phyloP scores from a whole-genome alignment of 2,113 vertebrate genomes.

The Theristicus caerulescens region DNA sequence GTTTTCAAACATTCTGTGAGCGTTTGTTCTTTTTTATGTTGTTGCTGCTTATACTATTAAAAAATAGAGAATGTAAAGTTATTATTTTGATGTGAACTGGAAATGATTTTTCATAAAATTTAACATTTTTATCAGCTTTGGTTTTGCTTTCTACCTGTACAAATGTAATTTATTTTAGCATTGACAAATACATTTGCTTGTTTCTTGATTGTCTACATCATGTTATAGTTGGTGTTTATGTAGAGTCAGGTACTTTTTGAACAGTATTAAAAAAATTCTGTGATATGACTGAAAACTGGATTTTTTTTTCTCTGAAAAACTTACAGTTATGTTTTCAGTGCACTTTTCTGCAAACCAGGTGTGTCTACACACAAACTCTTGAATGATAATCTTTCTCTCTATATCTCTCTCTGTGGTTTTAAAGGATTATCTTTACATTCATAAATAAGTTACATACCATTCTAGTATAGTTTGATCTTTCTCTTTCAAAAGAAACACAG shows the following conservation, averaged over 20 bases:
- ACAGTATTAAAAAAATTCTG: slow-evolving; percentile 89
- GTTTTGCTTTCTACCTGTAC: slow-evolving; percentile 88
- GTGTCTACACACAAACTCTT: not conserved
- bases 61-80: slow-evolving; percentile 90
- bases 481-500: not conserved
- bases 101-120: slow-evolving; percentile 87
- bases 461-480: not conserved
- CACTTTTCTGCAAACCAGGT: not conserved
- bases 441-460: not conserved
- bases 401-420: not conserved
- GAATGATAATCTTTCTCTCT: not conserved
- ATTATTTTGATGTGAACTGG: slow-evolving; percentile 86
- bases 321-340: not conserved
- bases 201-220: slow-evolving; percentile 84
- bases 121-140: slow-evolving; percentile 86
- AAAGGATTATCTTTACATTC: not conserved
- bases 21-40: slow-evolving; percentile 78
- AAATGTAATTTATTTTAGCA: slow-evolving; percentile 84
- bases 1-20: slow-evolving; percentile 79
- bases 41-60: slow-evolving; percentile 84
- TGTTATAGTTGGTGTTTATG: slow-evolving; percentile 87
- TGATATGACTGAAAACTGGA: slow-evolving; percentile 70
- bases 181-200: slow-evolving; percentile 81
- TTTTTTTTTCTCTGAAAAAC: slow-evolving; percentile 43
- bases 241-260: slow-evolving; percentile 88